These are phyloP conservation scores for Podiceps cristatus DNA, from an alignment of 2,113 vertebrate species.

Conservation along the genomic window DNA sequence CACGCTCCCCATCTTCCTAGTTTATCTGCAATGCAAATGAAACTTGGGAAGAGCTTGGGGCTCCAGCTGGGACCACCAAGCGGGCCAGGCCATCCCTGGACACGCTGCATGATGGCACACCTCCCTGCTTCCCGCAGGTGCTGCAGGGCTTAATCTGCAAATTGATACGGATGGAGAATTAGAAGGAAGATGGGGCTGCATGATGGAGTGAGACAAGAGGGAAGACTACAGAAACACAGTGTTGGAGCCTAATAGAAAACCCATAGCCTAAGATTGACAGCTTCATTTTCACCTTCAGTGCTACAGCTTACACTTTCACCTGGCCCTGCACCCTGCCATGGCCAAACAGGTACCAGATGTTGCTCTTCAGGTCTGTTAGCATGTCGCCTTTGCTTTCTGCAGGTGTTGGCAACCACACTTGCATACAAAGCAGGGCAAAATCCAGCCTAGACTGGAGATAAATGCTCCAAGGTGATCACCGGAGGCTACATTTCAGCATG, in stretches of 20 bases:
- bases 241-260: neutral
- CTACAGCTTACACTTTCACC: neutral
- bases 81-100: neutral
- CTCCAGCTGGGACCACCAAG: neutral
- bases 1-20: neutral
- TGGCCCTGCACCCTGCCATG: neutral
- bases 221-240: neutral
- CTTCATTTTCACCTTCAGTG: neutral
- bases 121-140: neutral
- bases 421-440: neutral
- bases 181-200: conserved; percentile 19
- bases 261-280: neutral
- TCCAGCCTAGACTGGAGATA: neutral
- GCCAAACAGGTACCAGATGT: neutral
- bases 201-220: neutral
- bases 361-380: conserved; percentile 25
- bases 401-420: neutral
- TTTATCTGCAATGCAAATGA: neutral
- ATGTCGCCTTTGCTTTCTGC: neutral
- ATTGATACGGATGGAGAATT: conserved; percentile 34
- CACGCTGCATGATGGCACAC: neutral
- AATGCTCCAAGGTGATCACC: neutral
- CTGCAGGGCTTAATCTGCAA: neutral
- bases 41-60: neutral
- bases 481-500: neutral